Percentiles rank a stretch among this genome's conserved stretches.
These are phyloP conservation scores for Catamblyrhynchus diadema DNA, from an alignment of 2,797 vertebrate genomes.

Conservation along the genomic window DNA sequence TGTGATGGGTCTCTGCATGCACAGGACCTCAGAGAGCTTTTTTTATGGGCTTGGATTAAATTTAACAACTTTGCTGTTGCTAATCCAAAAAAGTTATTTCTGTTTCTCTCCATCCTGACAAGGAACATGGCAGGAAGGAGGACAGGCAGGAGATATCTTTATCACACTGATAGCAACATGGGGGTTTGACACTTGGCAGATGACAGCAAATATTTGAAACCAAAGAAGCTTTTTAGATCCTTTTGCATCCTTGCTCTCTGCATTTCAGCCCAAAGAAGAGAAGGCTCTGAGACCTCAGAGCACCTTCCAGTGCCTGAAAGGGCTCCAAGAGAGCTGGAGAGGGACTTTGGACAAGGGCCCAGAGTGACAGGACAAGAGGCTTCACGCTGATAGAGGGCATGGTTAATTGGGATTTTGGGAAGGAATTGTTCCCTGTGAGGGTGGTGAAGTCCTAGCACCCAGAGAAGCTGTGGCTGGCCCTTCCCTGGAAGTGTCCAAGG, in stretches of 20 bases:
- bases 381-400: not conserved
- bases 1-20: not conserved
- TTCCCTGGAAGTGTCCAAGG: not conserved
- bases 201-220: not conserved
- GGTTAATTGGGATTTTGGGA: not conserved
- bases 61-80: not conserved
- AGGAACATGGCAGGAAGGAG: not conserved
- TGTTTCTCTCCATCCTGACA: not conserved
- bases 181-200: not conserved
- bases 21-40: not conserved
- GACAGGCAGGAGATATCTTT: not conserved
- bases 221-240: not conserved
- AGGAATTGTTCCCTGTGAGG: not conserved
- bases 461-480: not conserved
- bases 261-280: not conserved
- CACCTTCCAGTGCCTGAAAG: not conserved
- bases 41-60: not conserved
- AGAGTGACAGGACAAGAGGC: not conserved
- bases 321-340: not conserved
- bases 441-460: not conserved
- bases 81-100: not conserved
- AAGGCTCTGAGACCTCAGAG: not conserved
- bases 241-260: accelerated
- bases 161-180: not conserved
- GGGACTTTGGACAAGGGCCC: not conserved